phyloP scores from a whole-genome alignment of 1,140 invertebrate species.

The Elymnias hypermnestra region DNA sequence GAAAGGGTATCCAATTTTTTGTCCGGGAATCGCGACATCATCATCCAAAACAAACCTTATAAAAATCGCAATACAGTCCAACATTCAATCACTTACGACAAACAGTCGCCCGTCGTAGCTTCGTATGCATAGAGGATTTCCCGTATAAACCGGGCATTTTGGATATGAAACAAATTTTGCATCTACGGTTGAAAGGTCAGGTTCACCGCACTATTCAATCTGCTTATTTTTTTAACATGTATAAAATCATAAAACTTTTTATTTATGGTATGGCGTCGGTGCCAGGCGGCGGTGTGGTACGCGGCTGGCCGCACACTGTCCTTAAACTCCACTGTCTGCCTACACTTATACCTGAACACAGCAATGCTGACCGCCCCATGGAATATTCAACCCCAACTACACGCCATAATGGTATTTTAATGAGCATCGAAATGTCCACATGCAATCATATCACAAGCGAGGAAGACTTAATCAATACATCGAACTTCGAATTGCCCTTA shows the following conservation, averaged over 20 bases:
- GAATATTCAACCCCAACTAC: constrained; percentile 48
- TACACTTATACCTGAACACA: constrained; percentile 51
- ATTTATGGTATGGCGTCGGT: constrained; percentile 27
- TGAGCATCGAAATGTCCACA: constrained; percentile 28
- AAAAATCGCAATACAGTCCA: constrained; percentile 7
- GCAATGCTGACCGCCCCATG: constrained; percentile 46
- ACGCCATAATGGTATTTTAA: constrained; percentile 38
- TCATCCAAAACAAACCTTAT: constrained; percentile 18
- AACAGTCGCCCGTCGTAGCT: constrained; percentile 36
- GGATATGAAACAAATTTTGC: constrained; percentile 13
- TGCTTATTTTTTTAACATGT: constrained; percentile 37
- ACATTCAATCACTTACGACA: constrained; percentile 46
- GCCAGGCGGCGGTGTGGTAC: constrained; percentile 56
- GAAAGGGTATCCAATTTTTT: constrained; percentile 27
- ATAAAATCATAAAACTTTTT: constrained; percentile 17
- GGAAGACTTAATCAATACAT: too few relatives aligned
- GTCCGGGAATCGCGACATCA: neutral
- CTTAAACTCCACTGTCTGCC: constrained; percentile 37
- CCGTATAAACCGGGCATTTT: constrained; percentile 56
- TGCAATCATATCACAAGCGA: neutral
- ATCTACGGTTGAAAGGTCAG: constrained; percentile 28
- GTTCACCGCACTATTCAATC: constrained; percentile 46
- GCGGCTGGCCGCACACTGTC: constrained; percentile 64
- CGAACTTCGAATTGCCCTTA: too few relatives aligned
- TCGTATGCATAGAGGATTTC: constrained; percentile 44